Conservation (phyloP, 64 coral and sea anemone species). For the Acropora tenuis region DNA sequence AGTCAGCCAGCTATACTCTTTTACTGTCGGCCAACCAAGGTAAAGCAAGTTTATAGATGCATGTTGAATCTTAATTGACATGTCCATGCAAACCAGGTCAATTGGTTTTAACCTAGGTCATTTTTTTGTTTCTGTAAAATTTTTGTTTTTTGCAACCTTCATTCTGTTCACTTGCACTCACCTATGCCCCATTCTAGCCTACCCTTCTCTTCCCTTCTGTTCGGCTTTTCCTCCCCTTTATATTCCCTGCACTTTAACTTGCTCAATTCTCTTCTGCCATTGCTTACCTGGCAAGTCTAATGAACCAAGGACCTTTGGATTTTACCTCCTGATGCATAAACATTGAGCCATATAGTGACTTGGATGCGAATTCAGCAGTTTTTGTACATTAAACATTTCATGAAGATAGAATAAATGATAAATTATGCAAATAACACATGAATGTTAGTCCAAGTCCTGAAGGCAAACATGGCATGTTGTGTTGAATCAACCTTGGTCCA, state of each 20-base stretch:
- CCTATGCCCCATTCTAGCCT: neutral
- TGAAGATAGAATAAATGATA: neutral
- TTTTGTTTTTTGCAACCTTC: neutral
- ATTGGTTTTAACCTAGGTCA: neutral
- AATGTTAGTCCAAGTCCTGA: neutral
- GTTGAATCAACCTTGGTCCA: neutral
- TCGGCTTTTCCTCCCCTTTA: neutral
- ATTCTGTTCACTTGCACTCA: neutral
- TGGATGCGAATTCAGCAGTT: neutral
- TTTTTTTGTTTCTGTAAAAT: neutral
- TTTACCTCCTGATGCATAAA: neutral
- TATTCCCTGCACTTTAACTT: neutral
- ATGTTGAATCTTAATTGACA: too few relatives aligned
- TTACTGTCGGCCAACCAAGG: constrained; percentile 88
- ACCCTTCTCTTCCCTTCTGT: neutral
- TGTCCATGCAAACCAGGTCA: neutral
- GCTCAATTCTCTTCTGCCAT: neutral
- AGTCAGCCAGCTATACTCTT: constrained; percentile 74
- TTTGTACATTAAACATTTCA: neutral
- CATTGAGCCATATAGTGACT: neutral
- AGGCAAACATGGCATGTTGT: neutral
- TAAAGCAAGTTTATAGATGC: neutral
- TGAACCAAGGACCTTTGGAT: neutral
- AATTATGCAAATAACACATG: neutral
- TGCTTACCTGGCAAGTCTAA: neutral